Evolutionary conservation across 2,797 vertebrate species (phyloP), one percentile per base, ranked within the genome.

Genomic region (Microhierax caerulescens): DNA sequence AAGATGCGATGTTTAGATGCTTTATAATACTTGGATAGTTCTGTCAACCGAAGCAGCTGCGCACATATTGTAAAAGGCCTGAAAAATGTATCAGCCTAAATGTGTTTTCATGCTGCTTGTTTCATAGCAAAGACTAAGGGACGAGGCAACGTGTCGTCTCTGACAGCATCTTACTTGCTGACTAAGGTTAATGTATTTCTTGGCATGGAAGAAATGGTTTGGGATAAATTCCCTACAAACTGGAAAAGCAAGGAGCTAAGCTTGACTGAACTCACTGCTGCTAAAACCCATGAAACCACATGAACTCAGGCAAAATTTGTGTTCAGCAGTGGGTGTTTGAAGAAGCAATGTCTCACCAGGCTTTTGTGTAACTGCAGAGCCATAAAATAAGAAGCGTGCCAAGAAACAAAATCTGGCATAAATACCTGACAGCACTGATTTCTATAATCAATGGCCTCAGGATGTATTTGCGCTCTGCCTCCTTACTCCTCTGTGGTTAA

Each of bases 81-180:
- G 94, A 94, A 90, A 97, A 96, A 94, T 90, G 7, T 34, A 96
- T 90, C 87, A 93, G 82, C 69, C 73, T 90, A 75, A 84, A 69
- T 51, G 79, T 91, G 82, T 91, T 96, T 94, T 90, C 69, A 61
- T 90, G 85, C 82, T 91, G 59, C 57, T 90, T 36, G 27, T 93
- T 95, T 88, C 3, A 0, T 28, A 86, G 76, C 60, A 88, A 60
- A 77, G 82, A 90, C 41, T 37, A 91, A 78, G 36, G 65, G 95
- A 90, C 18, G 18, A 95, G 88, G 82, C 72, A 94, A 65, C 91
- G 73, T 78, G 87, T 80, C 14, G 3, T 73, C 76, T 91, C 60
- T 43, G 82, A 51, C 20, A 15, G 85, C 3, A 8, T 48, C 82
- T 85, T 37, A 50, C 85, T 85, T 51, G 82, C 90, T 95, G 81